phyloP scores from a whole-genome alignment of 92 coral and sea anemone species.

The Epizoanthus illoricatus region DNA sequence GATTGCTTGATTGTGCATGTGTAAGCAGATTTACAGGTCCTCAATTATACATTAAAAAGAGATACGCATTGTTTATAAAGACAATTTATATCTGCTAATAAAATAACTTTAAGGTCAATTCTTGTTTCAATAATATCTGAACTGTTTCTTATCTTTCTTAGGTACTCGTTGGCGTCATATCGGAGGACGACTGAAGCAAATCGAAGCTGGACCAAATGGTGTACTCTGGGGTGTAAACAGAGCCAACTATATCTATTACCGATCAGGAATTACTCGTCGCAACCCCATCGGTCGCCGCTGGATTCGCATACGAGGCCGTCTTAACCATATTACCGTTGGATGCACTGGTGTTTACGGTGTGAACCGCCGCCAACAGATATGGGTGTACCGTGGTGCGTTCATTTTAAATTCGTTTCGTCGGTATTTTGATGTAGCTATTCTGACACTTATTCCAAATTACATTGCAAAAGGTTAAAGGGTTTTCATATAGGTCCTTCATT shows the following conservation, averaged over 20 bases:
- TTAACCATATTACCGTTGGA: slow-evolving; percentile 16
- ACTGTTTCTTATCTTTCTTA: neutral
- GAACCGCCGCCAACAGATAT: neutral
- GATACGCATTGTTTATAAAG: no score
- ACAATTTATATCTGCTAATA: no score
- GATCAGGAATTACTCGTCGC: slow-evolving; percentile 1
- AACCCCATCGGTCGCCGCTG: slow-evolving; percentile 19
- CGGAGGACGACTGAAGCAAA: slow-evolving; percentile 4
- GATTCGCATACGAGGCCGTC: neutral
- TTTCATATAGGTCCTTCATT: no score
- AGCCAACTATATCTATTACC: neutral
- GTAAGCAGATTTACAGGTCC: no score
- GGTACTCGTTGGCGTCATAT: slow-evolving; percentile 14
- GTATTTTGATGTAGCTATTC: no score
- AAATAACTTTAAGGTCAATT: no score
- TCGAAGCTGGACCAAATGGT: slow-evolving; percentile 35
- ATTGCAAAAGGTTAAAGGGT: no score
- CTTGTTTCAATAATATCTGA: no score
- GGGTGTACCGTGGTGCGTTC: slow-evolving; percentile 5
- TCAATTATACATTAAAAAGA: no score
- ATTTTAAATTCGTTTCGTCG: no score
- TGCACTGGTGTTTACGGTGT: slow-evolving; percentile 26
- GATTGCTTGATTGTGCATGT: no score
- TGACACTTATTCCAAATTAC: no score
- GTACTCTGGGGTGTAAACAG: slow-evolving; percentile 6